Evolutionary conservation across 2,888 invertebrate genomes (phyloP), one percentile per base, ranked within the genome.

Genomic region (Agrotis puta): DNA sequence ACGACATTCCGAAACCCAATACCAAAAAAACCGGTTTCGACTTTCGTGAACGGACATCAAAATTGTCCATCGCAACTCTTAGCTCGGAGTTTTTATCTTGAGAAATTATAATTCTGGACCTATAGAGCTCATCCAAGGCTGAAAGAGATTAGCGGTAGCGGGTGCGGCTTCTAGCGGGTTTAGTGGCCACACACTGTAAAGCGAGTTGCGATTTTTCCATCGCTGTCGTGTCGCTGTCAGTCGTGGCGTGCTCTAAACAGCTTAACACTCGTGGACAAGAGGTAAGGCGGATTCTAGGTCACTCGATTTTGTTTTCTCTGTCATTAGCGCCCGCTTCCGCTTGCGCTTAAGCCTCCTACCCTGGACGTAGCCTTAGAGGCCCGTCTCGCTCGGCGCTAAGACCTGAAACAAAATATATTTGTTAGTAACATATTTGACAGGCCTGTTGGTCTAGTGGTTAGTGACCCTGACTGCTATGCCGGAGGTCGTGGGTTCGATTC

Each of bases 371-470:
- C 71, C 69, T 48, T 51, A 43, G n/a, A 62, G 72, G 74, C 61
- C 70, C 59, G 18, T 18, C 27, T 70, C 64, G 59, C 85, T 76
- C 85, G 70, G 47, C 63, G 77, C 73, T 70, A 65, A 50, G 51
- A 48, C 56, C 56, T 56, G 20, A 6, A 56, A 33, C 56, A 54
- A 56, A 56, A 5, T 1, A n/a, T n/a, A n/a, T n/a, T n/a, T n/a
- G n/a, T n/a, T n/a, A n/a, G n/a, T n/a, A n/a, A n/a, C n/a, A n/a
- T n/a, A n/a, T n/a, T n/a, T n/a, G n/a, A n/a, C n/a, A n/a, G n/a
- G n/a, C n/a, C n/a, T n/a, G n/a, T n/a, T n/a, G n/a, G n/a, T n/a
- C n/a, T n/a, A n/a, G n/a, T n/a, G n/a, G n/a, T n/a, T n/a, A n/a
- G n/a, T n/a, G n/a, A n/a, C n/a, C n/a, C n/a, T n/a, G n/a, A n/a